phyloP scores from a whole-genome alignment of 2,113 vertebrate genomes.

The Thamnaconus septentrionalis region DNA sequence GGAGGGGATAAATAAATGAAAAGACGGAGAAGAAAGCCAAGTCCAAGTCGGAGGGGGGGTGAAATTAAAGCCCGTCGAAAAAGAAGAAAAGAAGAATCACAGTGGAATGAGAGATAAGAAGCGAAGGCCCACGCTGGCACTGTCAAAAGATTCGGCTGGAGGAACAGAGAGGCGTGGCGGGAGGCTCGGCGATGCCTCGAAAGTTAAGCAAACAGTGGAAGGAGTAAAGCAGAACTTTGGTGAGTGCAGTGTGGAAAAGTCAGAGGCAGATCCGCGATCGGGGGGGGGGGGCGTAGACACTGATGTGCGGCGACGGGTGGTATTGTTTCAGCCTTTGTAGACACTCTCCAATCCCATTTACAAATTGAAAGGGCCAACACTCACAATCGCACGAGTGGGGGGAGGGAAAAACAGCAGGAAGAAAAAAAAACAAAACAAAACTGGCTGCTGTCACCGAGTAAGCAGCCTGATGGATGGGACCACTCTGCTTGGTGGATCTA shows the following conservation, averaged over 20 bases:
- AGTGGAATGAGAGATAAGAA: constrained; percentile 17
- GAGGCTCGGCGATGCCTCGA: constrained; percentile 16
- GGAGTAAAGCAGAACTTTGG: constrained; percentile 6
- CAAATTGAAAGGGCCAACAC: constrained; percentile 36
- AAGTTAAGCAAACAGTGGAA: constrained; percentile 13
- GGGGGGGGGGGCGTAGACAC: constrained; percentile 26
- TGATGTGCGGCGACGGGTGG: constrained; percentile 49
- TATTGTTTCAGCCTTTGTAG: constrained; percentile 56
- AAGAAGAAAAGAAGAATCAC: background rate
- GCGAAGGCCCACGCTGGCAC: background rate
- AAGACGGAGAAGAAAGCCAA: constrained; percentile 4
- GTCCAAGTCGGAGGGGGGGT: background rate
- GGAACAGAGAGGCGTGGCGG: constrained; percentile 3
- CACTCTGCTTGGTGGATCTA: constrained; percentile 38
- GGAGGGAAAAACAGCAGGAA: no score
- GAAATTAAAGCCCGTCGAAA: constrained; percentile 10
- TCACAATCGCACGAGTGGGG: constrained; percentile 17
- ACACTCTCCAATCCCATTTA: constrained; percentile 50
- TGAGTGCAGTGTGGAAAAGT: constrained; percentile 26
- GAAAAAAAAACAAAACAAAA: constrained; percentile 2
- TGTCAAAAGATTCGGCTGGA: constrained; percentile 20
- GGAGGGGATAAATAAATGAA: background rate
- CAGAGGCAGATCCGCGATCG: constrained; percentile 8
- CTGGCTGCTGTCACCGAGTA: constrained; percentile 38
- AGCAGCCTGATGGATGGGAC: constrained; percentile 53